phyloP scores from a whole-genome alignment of 2,113 vertebrate genomes.

The Rhipidura dahli region DNA sequence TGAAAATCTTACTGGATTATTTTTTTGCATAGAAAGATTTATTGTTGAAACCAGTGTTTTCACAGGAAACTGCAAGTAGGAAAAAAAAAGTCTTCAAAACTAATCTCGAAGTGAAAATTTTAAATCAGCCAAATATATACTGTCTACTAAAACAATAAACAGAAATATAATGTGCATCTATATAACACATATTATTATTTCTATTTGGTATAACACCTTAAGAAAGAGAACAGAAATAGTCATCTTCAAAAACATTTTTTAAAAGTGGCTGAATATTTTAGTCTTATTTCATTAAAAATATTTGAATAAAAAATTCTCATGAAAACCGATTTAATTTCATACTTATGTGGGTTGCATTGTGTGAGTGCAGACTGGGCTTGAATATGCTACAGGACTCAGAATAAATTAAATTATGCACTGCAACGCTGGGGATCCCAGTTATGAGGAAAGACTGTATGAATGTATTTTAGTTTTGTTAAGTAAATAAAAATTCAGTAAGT shows the following conservation, averaged over 20 bases:
- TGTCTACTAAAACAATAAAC: neutral
- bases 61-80: neutral
- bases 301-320: neutral
- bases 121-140: neutral
- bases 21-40: neutral
- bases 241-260: accelerated
- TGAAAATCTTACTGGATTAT: neutral
- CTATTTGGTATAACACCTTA: neutral
- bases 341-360: neutral
- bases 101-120: neutral
- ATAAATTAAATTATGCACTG: neutral
- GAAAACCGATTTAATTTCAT: neutral
- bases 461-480: neutral
- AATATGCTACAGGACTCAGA: neutral
- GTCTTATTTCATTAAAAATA: neutral
- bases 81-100: neutral
- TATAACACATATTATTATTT: neutral
- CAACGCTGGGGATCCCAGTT: neutral
- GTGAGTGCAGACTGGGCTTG: neutral
- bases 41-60: neutral
- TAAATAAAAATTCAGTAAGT: neutral
- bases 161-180: neutral
- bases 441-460: neutral
- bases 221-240: neutral
- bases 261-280: neutral